Evolutionary conservation across 2,888 invertebrate genomes (phyloP).

Genomic region (Tipula vernalis): DNA sequence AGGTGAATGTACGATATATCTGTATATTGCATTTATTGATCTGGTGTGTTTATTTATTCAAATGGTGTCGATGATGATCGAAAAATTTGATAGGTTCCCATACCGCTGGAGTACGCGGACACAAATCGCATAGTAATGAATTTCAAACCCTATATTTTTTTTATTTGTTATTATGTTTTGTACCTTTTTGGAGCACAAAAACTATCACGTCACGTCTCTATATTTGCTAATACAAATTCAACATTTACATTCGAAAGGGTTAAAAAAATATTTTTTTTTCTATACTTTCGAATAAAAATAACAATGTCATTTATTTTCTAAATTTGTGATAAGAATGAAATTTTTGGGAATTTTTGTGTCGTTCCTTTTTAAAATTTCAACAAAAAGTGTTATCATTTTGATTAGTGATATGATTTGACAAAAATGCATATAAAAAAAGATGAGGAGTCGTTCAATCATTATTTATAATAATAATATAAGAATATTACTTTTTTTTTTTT

Average conservation of each 20-base stretch:
- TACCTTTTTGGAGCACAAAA: background rate
- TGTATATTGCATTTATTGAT: background rate
- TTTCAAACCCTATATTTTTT: background rate
- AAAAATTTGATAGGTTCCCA: background rate
- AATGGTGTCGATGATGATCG: background rate
- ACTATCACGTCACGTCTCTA: background rate
- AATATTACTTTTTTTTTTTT: background rate
- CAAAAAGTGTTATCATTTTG: background rate
- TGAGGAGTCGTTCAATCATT: background rate
- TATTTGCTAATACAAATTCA: background rate
- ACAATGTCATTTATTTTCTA: background rate
- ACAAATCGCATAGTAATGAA: background rate
- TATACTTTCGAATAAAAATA: background rate
- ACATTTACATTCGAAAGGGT: background rate
- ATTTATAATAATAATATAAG: background rate
- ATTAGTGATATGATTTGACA: background rate
- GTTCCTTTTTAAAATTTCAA: background rate
- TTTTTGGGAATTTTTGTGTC: background rate
- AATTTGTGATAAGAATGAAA: background rate
- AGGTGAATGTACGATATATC: background rate
- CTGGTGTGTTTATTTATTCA: background rate
- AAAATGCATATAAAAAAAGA: background rate
- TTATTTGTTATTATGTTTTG: background rate
- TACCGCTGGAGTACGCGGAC: background rate
- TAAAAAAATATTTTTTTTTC: background rate